Evolutionary conservation across 2,888 invertebrate species (phyloP), one percentile per base, ranked within the genome.

Genomic region (Hypomecis atomaria): DNA sequence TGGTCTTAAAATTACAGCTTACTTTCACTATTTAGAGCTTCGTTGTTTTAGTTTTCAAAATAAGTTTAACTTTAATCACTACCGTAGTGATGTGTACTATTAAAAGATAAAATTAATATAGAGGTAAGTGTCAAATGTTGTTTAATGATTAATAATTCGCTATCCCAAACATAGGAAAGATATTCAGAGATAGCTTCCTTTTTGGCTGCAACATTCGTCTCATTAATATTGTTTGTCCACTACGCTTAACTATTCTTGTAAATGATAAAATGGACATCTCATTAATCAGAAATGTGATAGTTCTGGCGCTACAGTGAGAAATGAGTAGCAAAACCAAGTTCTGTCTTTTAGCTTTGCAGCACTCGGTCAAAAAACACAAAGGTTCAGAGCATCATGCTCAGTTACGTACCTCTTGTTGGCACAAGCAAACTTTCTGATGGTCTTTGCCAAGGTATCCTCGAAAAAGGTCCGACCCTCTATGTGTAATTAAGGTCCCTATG

Each of bases 401-500:
- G 57, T 37, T 68, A 61, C 55, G 45, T 58, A 59, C 52, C 57
- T 68, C 63, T 72, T 75, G 75, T 78, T 71, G 70, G 69, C 71
- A 73, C 74, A 74, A 67, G 53, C 56, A 78, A 85, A 86, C 76
- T 85, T 85, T 84, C 74, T 77, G 78, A 81, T 83, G 83, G 78
- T 81, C 78, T 81, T 78, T 76, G 77, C 75, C 66, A 74, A 78
- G 79, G 79, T 75, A 71, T 75, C 56, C 73, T 74, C 74, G 66
- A 82, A 86, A 86, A 85, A 82, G 82, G 83, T 53, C 73, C 74
- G 76, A 79, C 81, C 81, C 82, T 81, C 75, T 76, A 78, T 80
- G 80, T 82, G 83, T 89, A 88, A 88, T 88, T 88, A 87, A 85
- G 82, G 81, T 76, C 79, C 78, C 78, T 76, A 79, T 81, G 85